These are phyloP conservation scores for Aporrectodea caliginosa DNA, from an alignment of 1,140 invertebrate genomes.

Conservation along the genomic window DNA sequence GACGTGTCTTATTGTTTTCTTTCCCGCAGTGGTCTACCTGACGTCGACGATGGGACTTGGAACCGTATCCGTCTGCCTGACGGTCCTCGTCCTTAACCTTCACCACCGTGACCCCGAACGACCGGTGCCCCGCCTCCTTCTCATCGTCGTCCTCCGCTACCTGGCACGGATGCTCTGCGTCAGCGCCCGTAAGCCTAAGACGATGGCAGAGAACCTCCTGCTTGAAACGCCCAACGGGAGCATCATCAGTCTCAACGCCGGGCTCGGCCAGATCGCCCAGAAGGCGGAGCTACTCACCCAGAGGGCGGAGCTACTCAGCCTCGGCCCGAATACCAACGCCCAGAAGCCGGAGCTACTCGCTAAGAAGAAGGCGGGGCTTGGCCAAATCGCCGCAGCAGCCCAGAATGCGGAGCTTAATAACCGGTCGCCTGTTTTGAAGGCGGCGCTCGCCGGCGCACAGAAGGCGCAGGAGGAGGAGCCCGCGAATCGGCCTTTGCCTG, in stretches of 20 bases:
- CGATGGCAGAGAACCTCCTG: constrained; percentile 10
- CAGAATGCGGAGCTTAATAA: too few species aligned
- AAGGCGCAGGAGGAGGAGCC: too few species aligned
- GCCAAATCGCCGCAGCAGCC: too few species aligned
- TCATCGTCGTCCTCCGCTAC: neutral
- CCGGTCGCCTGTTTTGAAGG: too few species aligned
- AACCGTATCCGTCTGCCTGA: constrained; percentile 22
- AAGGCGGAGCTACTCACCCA: neutral
- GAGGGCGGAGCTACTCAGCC: neutral
- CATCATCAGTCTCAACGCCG: constrained; percentile 19
- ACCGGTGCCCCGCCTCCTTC: neutral
- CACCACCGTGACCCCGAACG: constrained; percentile 15
- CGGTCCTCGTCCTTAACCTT: constrained; percentile 24
- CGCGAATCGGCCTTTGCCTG: too few species aligned
- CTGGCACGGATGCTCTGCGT: constrained; percentile 11
- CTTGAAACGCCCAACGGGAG: neutral
- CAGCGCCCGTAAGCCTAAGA: constrained; percentile 19
- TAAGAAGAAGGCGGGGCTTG: too few species aligned
- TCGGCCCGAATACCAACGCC: neutral
- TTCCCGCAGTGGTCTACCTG: constrained; percentile 25
- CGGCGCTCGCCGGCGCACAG: too few species aligned
- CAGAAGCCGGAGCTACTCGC: too few species aligned
- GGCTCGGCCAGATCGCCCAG: constrained; percentile 16
- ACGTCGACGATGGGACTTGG: constrained; percentile 21
- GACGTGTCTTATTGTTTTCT: too few species aligned